Evolutionary conservation across 2,113 vertebrate species (phyloP).

Genomic region (Raja brachyura): DNA sequence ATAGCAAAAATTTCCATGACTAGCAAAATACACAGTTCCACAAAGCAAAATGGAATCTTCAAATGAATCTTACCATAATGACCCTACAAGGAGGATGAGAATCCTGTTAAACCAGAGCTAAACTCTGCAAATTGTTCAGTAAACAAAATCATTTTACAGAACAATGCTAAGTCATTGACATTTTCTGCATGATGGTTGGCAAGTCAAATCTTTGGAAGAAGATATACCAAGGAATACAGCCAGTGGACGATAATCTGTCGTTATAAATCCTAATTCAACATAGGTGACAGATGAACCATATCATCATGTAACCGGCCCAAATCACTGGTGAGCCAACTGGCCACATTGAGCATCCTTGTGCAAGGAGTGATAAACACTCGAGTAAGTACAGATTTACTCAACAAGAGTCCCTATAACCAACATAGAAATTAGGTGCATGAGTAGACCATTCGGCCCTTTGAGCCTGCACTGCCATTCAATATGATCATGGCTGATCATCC

Average conservation of each 20-base stretch:
- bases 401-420: conserved; percentile 8
- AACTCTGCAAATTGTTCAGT: neutral
- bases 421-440: too few species aligned
- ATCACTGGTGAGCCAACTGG: neutral
- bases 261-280: neutral
- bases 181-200: neutral
- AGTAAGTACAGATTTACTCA: conserved; percentile 18
- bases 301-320: neutral
- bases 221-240: neutral
- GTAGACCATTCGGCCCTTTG: too few species aligned
- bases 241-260: neutral
- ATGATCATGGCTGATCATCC: too few species aligned
- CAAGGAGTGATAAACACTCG: conserved; percentile 13
- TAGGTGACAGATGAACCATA: neutral
- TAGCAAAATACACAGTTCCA: neutral
- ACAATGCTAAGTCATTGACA: neutral
- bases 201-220: neutral
- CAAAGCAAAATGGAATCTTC: conserved; percentile 15
- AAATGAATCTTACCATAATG: neutral
- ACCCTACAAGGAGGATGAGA: neutral
- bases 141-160: neutral
- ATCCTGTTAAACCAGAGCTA: neutral
- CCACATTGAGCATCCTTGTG: neutral
- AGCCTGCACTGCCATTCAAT: too few species aligned
- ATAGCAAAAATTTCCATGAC: neutral